phyloP scores from a whole-genome alignment of 2,888 invertebrate species.

The Chaetogeoica ovagalla region DNA sequence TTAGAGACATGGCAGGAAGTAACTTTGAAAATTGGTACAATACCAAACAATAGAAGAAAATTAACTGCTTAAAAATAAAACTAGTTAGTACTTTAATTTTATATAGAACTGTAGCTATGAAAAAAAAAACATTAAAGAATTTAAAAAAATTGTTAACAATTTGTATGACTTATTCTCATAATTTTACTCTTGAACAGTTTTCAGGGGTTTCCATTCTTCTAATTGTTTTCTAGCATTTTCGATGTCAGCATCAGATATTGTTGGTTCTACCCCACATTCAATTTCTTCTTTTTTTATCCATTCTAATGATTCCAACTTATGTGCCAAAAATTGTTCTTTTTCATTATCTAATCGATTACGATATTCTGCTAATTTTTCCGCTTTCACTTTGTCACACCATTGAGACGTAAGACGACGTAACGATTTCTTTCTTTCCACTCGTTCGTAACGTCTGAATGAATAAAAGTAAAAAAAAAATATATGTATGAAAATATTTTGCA shows the following conservation, averaged over 20 bases:
- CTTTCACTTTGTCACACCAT: slow-evolving; percentile 71
- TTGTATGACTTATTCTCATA: not conserved
- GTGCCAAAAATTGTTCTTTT: slow-evolving; percentile 72
- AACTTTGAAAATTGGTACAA: slow-evolving; percentile 65
- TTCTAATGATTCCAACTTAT: slow-evolving; percentile 72
- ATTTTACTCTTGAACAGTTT: slow-evolving; percentile 20
- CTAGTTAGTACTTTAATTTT: slow-evolving; percentile 13
- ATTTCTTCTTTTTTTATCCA: slow-evolving; percentile 77
- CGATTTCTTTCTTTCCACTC: slow-evolving; percentile 61
- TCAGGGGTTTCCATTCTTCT: slow-evolving; percentile 59
- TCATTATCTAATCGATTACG: slow-evolving; percentile 69
- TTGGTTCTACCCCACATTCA: slow-evolving; percentile 67
- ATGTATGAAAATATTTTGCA: not conserved
- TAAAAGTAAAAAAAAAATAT: slow-evolving; percentile 54
- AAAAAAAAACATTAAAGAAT: not conserved
- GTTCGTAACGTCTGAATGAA: slow-evolving; percentile 59
- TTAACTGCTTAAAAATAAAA: slow-evolving; percentile 7
- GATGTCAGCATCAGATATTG: slow-evolving; percentile 72
- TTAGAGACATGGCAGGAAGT: slow-evolving; percentile 69
- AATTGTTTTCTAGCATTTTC: slow-evolving; percentile 65
- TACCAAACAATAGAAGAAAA: slow-evolving; percentile 21
- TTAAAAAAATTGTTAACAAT: not conserved
- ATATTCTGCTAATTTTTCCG: slow-evolving; percentile 69
- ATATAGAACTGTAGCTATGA: slow-evolving; percentile 19
- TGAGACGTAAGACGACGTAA: slow-evolving; percentile 72